A percentile compares a stretch with the other conserved stretches of the same genome.
Conservation (phyloP, 2,888 invertebrate genomes). For the Lithophane ornitopus region DNA sequence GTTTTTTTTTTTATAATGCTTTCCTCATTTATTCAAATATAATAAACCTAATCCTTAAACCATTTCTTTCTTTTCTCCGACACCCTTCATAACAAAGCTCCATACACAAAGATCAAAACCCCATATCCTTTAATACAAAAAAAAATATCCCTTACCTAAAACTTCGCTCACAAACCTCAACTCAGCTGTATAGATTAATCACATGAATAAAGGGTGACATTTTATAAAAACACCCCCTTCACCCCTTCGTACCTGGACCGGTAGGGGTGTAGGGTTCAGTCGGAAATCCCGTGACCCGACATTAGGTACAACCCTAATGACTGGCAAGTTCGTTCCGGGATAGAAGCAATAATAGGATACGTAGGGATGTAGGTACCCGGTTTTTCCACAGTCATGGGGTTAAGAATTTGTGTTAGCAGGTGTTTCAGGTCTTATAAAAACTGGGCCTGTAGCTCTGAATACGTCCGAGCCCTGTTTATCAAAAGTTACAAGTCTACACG, state of each 20-base stretch:
- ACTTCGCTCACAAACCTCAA: slow-evolving; percentile 35
- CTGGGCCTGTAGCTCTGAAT: no score
- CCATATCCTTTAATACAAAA: neutral
- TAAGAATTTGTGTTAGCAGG: neutral
- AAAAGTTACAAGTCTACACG: no score
- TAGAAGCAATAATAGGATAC: slow-evolving; percentile 41
- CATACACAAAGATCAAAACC: slow-evolving; percentile 12
- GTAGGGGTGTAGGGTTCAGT: slow-evolving; percentile 24
- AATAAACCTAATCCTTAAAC: no score
- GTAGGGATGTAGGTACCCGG: neutral
- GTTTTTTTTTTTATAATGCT: neutral
- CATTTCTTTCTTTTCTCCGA: neutral
- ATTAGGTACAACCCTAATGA: slow-evolving; percentile 59
- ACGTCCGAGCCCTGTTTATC: no score
- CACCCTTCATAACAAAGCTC: neutral
- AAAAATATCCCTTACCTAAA: slow-evolving; percentile 37
- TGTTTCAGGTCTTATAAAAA: neutral
- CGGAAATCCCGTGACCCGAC: slow-evolving; percentile 53
- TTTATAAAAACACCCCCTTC: slow-evolving; percentile 55
- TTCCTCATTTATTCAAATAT: no score
- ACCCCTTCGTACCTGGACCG: slow-evolving; percentile 40
- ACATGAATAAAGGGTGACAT: slow-evolving; percentile 63
- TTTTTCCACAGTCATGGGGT: slow-evolving; percentile 8
- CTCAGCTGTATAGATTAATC: slow-evolving; percentile 60
- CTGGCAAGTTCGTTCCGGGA: slow-evolving; percentile 57